Percentiles rank a stretch among this genome's conserved stretches.
Evolutionary conservation across 2,888 invertebrate species (phyloP).

Genomic region (Sesia bembeciformis): DNA sequence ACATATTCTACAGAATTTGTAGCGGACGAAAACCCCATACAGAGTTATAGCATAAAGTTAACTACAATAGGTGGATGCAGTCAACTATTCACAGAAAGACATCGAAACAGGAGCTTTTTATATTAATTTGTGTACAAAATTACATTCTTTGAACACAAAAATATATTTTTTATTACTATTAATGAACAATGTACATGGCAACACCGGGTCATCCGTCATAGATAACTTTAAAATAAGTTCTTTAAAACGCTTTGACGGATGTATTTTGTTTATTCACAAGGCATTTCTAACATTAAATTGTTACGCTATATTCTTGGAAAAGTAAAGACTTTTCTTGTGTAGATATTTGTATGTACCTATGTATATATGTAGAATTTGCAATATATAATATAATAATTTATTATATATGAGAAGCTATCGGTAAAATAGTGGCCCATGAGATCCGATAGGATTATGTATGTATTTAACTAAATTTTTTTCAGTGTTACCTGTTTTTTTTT

Average conservation of each 20-base stretch:
- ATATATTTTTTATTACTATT: constrained; percentile 17
- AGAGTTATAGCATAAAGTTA: too few relatives aligned
- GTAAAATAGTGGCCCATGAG: neutral
- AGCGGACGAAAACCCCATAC: too few relatives aligned
- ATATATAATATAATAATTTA: neutral
- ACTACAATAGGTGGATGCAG: too few relatives aligned
- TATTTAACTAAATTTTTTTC: too few relatives aligned
- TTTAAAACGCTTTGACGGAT: neutral
- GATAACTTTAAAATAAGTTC: neutral
- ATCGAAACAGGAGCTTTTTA: constrained; percentile 3
- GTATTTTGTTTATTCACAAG: neutral
- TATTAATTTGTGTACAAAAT: constrained; percentile 44
- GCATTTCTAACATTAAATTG: neutral
- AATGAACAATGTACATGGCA: constrained; percentile 13
- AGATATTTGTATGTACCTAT: neutral
- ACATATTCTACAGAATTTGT: too few relatives aligned
- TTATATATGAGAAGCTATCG: neutral
- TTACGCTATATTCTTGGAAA: too few relatives aligned
- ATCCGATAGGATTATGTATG: too few relatives aligned
- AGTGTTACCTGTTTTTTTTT: too few relatives aligned
- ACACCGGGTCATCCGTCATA: neutral
- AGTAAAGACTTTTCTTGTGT: too few relatives aligned
- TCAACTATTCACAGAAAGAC: constrained; percentile 2
- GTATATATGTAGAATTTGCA: neutral
- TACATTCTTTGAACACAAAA: constrained; percentile 25